Conservation (phyloP, 2,797 vertebrate species). For the Sebastes goodei region DNA sequence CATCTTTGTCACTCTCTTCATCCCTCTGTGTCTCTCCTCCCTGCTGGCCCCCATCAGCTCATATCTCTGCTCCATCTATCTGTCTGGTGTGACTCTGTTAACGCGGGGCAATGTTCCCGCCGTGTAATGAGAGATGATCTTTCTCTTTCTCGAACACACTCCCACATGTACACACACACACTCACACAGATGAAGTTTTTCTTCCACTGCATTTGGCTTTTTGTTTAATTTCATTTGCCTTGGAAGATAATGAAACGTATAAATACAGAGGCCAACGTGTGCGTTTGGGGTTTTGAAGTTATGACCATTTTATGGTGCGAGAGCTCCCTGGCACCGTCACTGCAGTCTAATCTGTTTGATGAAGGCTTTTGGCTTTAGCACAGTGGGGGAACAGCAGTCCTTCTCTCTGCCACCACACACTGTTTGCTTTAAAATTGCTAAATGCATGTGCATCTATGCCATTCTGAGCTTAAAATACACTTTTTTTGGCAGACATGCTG, state of each 20-base stretch:
- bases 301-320: conserved; percentile 65
- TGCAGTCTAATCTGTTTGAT: conserved; percentile 60
- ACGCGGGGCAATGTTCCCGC: conserved; percentile 55
- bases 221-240: conserved; percentile 79
- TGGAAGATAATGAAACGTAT: conserved; percentile 81
- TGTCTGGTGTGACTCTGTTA: conserved; percentile 60
- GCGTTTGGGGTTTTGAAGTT: conserved; percentile 67
- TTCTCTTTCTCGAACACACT: conserved; percentile 25
- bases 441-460: neutral
- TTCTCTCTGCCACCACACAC: conserved; percentile 2
- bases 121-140: conserved; percentile 59
- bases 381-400: conserved; percentile 16
- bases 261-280: conserved; percentile 73
- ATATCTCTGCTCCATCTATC: conserved; percentile 69
- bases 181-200: conserved; percentile 47
- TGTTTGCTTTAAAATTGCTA: conserved; percentile 17
- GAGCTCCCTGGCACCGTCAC: conserved; percentile 49
- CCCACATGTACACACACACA: conserved; percentile 2
- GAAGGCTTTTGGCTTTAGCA: conserved; percentile 38
- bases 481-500: conserved; percentile 13
- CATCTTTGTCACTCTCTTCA: conserved; percentile 70
- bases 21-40: conserved; percentile 56
- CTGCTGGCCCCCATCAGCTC: conserved; percentile 60
- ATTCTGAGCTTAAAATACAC: conserved; percentile 15
- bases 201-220: conserved; percentile 55